Base-by-base conservation (phyloP, 2,113 vertebrate genomes). In the Ochotona curzoniae region DNA sequence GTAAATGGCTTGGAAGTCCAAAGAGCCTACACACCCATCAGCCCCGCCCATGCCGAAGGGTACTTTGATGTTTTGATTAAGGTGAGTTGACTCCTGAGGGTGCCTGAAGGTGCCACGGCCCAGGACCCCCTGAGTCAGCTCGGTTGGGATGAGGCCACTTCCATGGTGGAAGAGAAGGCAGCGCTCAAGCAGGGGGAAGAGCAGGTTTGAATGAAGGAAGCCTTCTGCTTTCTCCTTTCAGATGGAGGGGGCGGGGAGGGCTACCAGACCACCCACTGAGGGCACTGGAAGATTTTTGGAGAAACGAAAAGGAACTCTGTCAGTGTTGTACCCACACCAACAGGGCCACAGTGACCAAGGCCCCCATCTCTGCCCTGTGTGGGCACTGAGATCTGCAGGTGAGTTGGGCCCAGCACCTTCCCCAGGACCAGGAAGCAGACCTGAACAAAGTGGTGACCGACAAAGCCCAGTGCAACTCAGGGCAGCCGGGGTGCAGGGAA, bases 1-100 rank as follows among this genome's bases (percentile, higher is more conserved):
- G 97, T 98, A 57, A 95, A 98, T 83, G 98, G 96, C 94, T 95
- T 98, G 97, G 98, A 98, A 84, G 81, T 98, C 90, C 98, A 98
- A 93, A 97, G 98, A 98, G 98, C 98, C 61, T 98, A 98, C 18
- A 98, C 98, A 9, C 98, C 98, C 0, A 97, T 98, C 94, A 98
- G 97, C 93, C 97, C 97, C 14, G 83, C 96, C 84, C 96, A 96
- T 47, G 91, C 98, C 10, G 91, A 98, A 96, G 98, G 98, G 13
- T 98, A 98, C 97, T 98, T 98, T 95, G 98, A 98, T 78, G 97
- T 98, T 97, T 96, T 98, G 69, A 98, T 98, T 93, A 98, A 98
- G 98, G 98, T 98, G 97, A 98, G 97, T 96, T 54, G 54, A 49
- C 64, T 44, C 17, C 74, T 8, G 1, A 0, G 1, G 81, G 18